Evolutionary conservation across 53 echinoderm and acorn worm genomes (phyloP), one percentile per base, ranked within the genome.

Genomic region (Actinopyga echinites): DNA sequence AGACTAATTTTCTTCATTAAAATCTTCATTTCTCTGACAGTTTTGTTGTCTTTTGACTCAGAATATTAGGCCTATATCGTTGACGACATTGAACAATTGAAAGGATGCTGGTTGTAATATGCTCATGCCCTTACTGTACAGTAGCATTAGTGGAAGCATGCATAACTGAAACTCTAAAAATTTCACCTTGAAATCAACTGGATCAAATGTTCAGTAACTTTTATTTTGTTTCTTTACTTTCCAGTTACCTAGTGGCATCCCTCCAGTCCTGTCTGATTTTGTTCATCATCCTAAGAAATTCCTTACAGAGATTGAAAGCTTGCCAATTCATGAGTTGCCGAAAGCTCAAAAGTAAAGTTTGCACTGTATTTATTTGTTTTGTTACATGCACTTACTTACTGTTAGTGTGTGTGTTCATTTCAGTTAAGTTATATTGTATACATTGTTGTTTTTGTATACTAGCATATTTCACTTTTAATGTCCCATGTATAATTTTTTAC

Each of bases 181-280:
- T 19, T 55, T 55, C 56, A 55, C 21, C 56, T 49, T 62, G 17
- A 62, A 11, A 1, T 6, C 60, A 60, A 25, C 6, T 60, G 23
- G 6, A 7, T 25, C 60, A 23, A 6, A 11, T 55, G 12, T 55
- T 55, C 9, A 30, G 2, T 62, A 28, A 62, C 15, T 28, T 31
- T 1, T 11, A 5, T 25, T 11, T n/a, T n/a, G 4, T 62, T 62
- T 62, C 31, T 24, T 11, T 31, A 4, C 31, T 28, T 62, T 26
- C 2, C 89, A 97, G 99, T 75, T 97, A 19, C 99, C 99, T 0
- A 86, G 86, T 87, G 99, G 97, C 35, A 63, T 94, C 23, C 99
- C 99, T 37, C 99, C 99, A 45, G 82, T 97, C 22, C 63, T 94
- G 25, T 86, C 83, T 57, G 87, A 90, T 32, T 56, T 92, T 9